A percentile compares a stretch with the other conserved stretches of the same genome.
These are phyloP conservation scores for Camponotus floridanus DNA, from an alignment of 1,140 invertebrate genomes.

Conservation along the genomic window DNA sequence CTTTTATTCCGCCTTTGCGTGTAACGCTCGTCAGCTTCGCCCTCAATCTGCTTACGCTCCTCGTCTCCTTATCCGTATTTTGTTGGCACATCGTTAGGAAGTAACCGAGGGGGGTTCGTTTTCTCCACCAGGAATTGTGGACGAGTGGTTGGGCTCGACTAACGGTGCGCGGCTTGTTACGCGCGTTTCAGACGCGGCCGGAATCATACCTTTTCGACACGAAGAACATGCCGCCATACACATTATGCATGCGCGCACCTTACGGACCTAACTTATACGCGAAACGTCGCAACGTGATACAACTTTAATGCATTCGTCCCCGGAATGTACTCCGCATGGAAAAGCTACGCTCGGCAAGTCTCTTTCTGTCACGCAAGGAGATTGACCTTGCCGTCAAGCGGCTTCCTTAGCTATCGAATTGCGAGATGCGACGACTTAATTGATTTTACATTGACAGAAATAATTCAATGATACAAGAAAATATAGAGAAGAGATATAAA, in stretches of 20 bases:
- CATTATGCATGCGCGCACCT: constrained; percentile 64
- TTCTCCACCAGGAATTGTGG: constrained; percentile 51
- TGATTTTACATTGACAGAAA: constrained; percentile 40
- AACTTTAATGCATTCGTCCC: constrained; percentile 56
- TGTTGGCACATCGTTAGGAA: constrained; percentile 86
- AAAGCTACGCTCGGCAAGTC: constrained; percentile 48
- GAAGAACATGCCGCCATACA: constrained; percentile 54
- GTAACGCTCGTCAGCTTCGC: constrained; percentile 56
- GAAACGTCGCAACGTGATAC: constrained; percentile 59
- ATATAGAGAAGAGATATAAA: not conserved
- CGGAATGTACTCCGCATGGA: constrained; percentile 46
- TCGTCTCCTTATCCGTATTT: constrained; percentile 82
- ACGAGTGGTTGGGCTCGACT: constrained; percentile 54
- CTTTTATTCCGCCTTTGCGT: constrained; percentile 52
- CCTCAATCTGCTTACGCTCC: constrained; percentile 83
- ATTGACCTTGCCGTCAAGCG: constrained; percentile 50
- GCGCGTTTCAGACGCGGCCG: constrained; percentile 80
- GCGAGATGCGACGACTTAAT: constrained; percentile 28
- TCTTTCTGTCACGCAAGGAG: constrained; percentile 44
- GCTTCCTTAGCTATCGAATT: constrained; percentile 33
- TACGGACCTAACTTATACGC: constrained; percentile 57
- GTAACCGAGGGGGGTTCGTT: constrained; percentile 77
- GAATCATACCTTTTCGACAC: constrained; percentile 80
- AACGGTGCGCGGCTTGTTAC: constrained; percentile 80
- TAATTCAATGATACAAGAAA: constrained; percentile 19